Percentiles rank a stretch among this genome's conserved stretches.
These are phyloP conservation scores for Eucera pruinosa DNA, from an alignment of 2,888 invertebrate species.

Conservation along the genomic window DNA sequence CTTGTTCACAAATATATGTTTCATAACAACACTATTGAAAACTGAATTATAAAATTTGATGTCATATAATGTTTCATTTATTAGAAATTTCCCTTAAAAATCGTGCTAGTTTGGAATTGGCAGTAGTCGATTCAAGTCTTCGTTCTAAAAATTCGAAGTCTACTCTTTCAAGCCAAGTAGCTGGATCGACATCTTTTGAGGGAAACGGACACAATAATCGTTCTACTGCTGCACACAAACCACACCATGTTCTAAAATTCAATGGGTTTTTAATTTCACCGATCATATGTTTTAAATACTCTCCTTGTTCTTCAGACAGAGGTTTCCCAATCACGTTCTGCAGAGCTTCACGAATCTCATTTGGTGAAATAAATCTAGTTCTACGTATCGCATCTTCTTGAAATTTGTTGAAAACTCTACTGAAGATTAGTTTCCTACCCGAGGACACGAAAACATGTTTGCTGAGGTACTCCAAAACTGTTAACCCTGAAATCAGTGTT, in stretches of 20 bases:
- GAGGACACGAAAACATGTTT: conserved; percentile 86
- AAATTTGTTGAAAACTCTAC: conserved; percentile 74
- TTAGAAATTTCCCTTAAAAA: conserved; percentile 78
- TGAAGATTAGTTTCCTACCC: conserved; percentile 76
- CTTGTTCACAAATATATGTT: too few relatives aligned
- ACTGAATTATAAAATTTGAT: too few relatives aligned
- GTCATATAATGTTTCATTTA: too few relatives aligned
- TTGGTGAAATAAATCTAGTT: conserved; percentile 69
- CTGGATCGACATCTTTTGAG: conserved; percentile 88
- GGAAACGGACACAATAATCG: conserved; percentile 88
- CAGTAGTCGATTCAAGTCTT: conserved; percentile 64
- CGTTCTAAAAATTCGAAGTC: conserved; percentile 79
- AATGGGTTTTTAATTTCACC: conserved; percentile 84
- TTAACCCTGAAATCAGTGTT: conserved; percentile 86
- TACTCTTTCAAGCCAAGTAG: conserved; percentile 78
- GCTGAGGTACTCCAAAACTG: conserved; percentile 89
- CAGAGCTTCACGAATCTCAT: conserved; percentile 80
- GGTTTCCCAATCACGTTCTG: conserved; percentile 88
- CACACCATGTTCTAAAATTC: conserved; percentile 92
- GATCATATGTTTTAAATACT: conserved; percentile 85
- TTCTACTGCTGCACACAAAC: conserved; percentile 91
- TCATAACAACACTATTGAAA: too few relatives aligned
- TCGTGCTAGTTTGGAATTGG: conserved; percentile 66
- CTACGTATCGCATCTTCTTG: conserved; percentile 76
- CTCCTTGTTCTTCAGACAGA: conserved; percentile 85